Base-by-base conservation (phyloP, 2,888 invertebrate species). In the Strigamia crassipes region DNA sequence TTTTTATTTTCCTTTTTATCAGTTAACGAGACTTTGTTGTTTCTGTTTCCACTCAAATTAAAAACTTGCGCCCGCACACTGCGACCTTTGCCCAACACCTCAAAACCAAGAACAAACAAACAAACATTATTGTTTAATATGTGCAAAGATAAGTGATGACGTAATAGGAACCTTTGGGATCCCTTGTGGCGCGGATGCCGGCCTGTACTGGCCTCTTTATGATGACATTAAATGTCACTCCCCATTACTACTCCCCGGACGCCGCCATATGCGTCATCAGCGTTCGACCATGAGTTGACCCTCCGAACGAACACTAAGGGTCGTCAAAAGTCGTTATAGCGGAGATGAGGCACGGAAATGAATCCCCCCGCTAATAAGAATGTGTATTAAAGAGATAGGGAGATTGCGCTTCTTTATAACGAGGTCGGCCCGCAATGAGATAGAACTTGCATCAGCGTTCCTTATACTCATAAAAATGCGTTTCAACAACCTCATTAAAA, bases 111-210 rank as follows among this genome's bases (percentile, higher is more conserved):
- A 61, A 61, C 61, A n/a, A 61, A 61, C 61, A 61, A 61, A 18
- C 61, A 23, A 46, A 46, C 46, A n/a, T 46, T 46, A 23, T 61
- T 18, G 61, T 61, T 61, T 61, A 61, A 61, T 61, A 61, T 61
- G 61, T 61, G 61, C 61, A 61, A 61, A 61, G 61, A 61, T 61
- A 61, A 61, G 61, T 61, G 61, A 61, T 61, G 61, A 61, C 61
- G 61, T 61, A 61, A 61, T 18, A 61, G 61, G 21, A 61, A 18
- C 18, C 18, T 18, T 61, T 18, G 23, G 61, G 61, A 61, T 61
- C 61, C 21, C 61, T 61, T 61, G 61, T 61, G 61, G 61, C 46
- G 46, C 46, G 46, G 46, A 46, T 46, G 46, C 21, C 61, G 61
- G 61, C 61, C 61, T 61, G 18, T 61, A 61, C 61, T 61, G 61